Base-by-base conservation (phyloP, 1,140 invertebrate genomes). In the Akabosia matsudoensis region DNA sequence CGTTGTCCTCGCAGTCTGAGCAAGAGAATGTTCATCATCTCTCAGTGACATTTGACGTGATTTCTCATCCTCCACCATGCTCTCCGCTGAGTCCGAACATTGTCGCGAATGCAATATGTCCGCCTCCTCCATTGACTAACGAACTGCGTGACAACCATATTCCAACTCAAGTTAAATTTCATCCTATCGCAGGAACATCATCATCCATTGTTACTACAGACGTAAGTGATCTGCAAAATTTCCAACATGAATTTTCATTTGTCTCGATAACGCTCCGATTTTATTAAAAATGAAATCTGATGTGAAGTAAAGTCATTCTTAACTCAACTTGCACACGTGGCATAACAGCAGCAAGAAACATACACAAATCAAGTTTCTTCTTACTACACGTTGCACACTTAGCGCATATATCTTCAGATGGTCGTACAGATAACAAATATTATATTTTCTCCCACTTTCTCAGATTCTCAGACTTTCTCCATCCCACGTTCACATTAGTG, bases 1-100 rank as follows among this genome's bases (percentile, higher is more conserved):
- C 28, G 13, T 67, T 30, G 10, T 67, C 61, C 7, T 67, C 61
- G 28, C 61, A 67, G 31, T 67, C 61, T 28, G 61, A n/a, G n/a
- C n/a, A 67, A 67, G 26, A 22, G n/a, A 7, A 67, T 31, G 61
- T 31, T 67, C 61, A 67, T 67, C 61, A 28, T 28, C 61, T 67
- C n/a, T 67, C 61, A 22, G 61, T 67, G 28, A 67, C 61, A 67
- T 67, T 67, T 67, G 61, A 67, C 31, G 61, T 67, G 28, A 67
- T 67, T 67, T 67, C 61, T 67, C 61, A 67, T 67, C 61, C 61
- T 30, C 61, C 61, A 3, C 61, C 61, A 28, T 2, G 10, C 28
- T 67, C 61, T 22, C 61, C 61, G 61, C 61, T 67, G 13, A 67
- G 61, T 31, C 61, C 61, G 3, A 67, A 67, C 61, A 67, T 67